phyloP scores from a whole-genome alignment of 2,888 invertebrate genomes.

The Drosophila crucigera region DNA sequence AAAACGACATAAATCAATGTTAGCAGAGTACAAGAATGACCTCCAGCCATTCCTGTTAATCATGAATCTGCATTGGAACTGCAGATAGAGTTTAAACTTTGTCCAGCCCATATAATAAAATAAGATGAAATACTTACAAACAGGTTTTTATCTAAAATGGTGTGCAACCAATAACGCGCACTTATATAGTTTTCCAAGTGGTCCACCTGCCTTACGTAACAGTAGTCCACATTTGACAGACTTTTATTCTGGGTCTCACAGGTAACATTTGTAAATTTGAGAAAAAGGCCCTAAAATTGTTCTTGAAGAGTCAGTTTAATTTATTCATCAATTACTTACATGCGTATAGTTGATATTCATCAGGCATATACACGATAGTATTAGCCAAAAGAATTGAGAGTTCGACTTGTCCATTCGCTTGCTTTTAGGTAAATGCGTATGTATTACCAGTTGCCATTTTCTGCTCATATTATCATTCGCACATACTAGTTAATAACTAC shows the following conservation, averaged over 20 bases:
- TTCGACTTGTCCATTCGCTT: constrained; percentile 16
- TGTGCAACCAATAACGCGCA: constrained; percentile 1
- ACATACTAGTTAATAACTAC: not conserved
- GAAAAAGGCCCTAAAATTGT: not conserved
- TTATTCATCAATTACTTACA: constrained; percentile 3
- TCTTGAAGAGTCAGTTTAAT: not conserved
- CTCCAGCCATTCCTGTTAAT: constrained; percentile 30
- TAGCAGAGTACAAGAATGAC: constrained; percentile 20
- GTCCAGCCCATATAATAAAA: not conserved
- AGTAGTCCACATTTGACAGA: not conserved
- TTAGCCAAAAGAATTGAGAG: not conserved
- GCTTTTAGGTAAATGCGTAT: not conserved
- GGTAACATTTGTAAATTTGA: constrained; percentile 28
- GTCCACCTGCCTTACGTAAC: constrained; percentile 3
- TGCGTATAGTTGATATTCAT: not conserved
- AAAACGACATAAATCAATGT: constrained; percentile 42
- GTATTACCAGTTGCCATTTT: not conserved
- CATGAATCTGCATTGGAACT: constrained; percentile 19
- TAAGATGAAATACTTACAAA: constrained; percentile 8
- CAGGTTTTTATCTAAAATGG: not conserved
- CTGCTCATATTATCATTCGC: not conserved
- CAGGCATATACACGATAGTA: not conserved
- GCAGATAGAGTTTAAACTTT: not conserved
- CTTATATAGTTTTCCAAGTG: constrained; percentile 7
- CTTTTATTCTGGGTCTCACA: constrained; percentile 21